phyloP scores from a whole-genome alignment of 2,113 vertebrate species.

The Sturnira hondurensis region DNA sequence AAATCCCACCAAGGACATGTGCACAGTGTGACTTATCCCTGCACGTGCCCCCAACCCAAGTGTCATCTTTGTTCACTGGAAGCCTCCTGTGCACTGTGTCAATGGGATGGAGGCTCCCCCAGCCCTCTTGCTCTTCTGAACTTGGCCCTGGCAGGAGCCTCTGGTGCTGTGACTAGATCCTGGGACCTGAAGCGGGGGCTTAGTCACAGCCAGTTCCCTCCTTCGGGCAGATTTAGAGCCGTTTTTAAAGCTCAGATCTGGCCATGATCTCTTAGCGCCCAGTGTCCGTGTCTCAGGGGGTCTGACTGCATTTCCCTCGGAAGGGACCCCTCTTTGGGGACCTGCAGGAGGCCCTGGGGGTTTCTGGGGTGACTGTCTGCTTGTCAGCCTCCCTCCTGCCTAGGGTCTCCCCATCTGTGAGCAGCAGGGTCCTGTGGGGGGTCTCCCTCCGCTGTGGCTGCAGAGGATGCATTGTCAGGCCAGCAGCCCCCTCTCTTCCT shows the following conservation, averaged over 20 bases:
- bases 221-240: neutral
- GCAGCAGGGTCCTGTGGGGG: neutral
- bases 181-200: neutral
- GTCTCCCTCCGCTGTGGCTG: neutral
- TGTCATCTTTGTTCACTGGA: conserved; percentile 24
- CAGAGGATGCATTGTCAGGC: conserved; percentile 46
- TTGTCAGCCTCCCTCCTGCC: neutral
- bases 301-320: neutral
- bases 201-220: neutral
- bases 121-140: conserved; percentile 1
- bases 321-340: neutral
- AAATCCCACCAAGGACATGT: neutral
- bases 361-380: neutral
- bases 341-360: neutral
- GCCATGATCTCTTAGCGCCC: neutral
- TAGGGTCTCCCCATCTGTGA: neutral
- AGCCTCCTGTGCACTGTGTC: neutral
- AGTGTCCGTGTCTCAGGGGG: neutral
- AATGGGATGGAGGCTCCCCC: conserved; percentile 15
- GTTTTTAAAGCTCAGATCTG: neutral
- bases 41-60: neutral
- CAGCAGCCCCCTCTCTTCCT: conserved; percentile 58
- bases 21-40: conserved; percentile 25
- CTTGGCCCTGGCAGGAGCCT: neutral
- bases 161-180: neutral